phyloP scores from a whole-genome alignment of 2,797 vertebrate species.

The Mormyrus hasselquistii region DNA sequence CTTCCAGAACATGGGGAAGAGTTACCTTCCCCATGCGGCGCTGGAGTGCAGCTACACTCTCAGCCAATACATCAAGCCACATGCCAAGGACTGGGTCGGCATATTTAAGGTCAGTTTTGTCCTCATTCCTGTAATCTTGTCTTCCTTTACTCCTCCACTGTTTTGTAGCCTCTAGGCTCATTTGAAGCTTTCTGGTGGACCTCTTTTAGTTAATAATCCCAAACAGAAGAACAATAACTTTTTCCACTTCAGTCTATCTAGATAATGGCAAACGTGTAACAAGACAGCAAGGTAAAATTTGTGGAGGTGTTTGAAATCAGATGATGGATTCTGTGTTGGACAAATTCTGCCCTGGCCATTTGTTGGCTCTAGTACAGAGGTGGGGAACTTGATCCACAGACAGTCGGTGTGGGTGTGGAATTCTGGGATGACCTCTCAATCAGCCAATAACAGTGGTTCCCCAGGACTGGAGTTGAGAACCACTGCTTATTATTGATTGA shows the following conservation, averaged over 20 bases:
- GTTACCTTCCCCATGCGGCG: slow-evolving; percentile 90
- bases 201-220: neutral
- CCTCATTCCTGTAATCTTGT: neutral
- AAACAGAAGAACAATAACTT: neutral
- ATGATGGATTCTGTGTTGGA: neutral
- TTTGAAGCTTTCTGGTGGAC: neutral
- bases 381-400: neutral
- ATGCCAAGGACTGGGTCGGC: slow-evolving; percentile 97
- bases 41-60: slow-evolving; percentile 94
- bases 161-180: slow-evolving; percentile 13
- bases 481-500: neutral
- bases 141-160: neutral
- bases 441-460: neutral
- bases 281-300: neutral
- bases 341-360: slow-evolving; percentile 12
- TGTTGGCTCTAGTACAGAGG: neutral
- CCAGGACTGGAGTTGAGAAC: neutral
- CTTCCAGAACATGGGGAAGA: slow-evolving; percentile 97
- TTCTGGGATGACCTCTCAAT: neutral
- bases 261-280: neutral
- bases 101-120: slow-evolving; percentile 85
- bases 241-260: neutral
- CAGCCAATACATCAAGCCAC: slow-evolving; percentile 88
- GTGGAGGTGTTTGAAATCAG: neutral
- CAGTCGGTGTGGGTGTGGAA: neutral